Evolutionary conservation across 2,113 vertebrate species (phyloP).

Genomic region (Falcunculus frontatus): DNA sequence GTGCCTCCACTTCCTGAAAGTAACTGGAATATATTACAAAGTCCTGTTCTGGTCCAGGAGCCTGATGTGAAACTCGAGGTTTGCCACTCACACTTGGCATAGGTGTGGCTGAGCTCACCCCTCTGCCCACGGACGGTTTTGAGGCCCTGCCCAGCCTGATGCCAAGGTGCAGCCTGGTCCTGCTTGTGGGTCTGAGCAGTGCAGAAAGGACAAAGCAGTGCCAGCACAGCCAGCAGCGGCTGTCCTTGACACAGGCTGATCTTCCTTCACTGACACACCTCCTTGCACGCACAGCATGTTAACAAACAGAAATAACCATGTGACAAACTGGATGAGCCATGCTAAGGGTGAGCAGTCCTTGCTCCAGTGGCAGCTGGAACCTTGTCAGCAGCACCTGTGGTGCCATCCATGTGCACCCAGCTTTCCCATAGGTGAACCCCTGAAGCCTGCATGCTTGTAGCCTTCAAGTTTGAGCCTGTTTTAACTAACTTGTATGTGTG

Average conservation of each 20-base stretch:
- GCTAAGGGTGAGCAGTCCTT: background rate
- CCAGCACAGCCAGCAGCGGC: background rate
- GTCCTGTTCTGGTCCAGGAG: background rate
- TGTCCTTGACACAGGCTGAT: background rate
- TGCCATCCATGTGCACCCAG: background rate
- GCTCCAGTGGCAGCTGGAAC: background rate
- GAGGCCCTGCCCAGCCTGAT: background rate
- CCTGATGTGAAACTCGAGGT: background rate
- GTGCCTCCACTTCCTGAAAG: background rate
- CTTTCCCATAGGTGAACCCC: background rate
- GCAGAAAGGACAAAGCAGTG: background rate
- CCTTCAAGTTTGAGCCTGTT: background rate
- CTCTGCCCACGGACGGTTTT: accelerated
- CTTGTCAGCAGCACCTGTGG: background rate
- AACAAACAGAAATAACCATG: background rate
- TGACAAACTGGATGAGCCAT: background rate
- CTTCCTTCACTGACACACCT: background rate
- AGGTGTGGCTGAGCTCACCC: accelerated
- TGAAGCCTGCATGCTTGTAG: background rate
- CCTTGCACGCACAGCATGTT: background rate
- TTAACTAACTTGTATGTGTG: background rate
- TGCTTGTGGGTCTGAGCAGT: background rate
- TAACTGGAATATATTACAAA: background rate
- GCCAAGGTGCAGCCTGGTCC: background rate
- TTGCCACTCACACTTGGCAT: accelerated